A percentile compares a stretch with the other conserved stretches of the same genome.
Conservation (phyloP, 2,888 invertebrate genomes). For the Sinodicranocentrus sp. region DNA sequence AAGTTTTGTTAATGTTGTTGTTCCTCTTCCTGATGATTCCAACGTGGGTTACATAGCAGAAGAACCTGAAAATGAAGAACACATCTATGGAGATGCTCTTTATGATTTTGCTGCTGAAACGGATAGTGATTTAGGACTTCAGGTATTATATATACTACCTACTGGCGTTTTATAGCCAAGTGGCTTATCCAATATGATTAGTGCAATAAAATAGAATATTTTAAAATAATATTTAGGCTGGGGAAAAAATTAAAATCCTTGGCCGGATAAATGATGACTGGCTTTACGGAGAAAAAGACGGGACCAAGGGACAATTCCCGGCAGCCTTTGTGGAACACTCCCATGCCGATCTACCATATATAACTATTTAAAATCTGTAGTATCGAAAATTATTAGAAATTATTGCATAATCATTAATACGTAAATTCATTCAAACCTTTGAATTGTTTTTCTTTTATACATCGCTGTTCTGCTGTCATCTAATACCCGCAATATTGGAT, state of each 20-base stretch:
- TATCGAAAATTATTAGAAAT: no score
- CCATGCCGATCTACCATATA: slow-evolving; percentile 72
- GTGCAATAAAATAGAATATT: no score
- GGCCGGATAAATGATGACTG: slow-evolving; percentile 77
- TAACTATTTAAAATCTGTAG: no score
- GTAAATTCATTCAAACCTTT: no score
- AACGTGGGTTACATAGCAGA: background rate
- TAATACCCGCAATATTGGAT: no score
- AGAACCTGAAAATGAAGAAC: slow-evolving; percentile 10
- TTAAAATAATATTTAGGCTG: slow-evolving; percentile 69
- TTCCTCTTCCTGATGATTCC: slow-evolving; percentile 66
- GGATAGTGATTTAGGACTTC: slow-evolving; percentile 72
- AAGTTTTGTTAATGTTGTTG: slow-evolving; percentile 77
- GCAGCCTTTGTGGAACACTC: slow-evolving; percentile 75
- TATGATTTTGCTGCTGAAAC: slow-evolving; percentile 74
- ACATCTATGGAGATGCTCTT: slow-evolving; percentile 55
- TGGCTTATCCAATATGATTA: no score
- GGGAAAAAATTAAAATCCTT: slow-evolving; percentile 76
- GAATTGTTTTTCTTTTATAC: no score
- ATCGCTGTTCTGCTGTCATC: no score
- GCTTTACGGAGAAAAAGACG: slow-evolving; percentile 76
- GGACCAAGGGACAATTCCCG: slow-evolving; percentile 77
- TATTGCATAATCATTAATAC: no score
- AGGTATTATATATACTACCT: no score
- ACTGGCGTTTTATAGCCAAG: no score